Base-by-base conservation (phyloP, 2,888 invertebrate species). In the Pseudanteris insignis region DNA sequence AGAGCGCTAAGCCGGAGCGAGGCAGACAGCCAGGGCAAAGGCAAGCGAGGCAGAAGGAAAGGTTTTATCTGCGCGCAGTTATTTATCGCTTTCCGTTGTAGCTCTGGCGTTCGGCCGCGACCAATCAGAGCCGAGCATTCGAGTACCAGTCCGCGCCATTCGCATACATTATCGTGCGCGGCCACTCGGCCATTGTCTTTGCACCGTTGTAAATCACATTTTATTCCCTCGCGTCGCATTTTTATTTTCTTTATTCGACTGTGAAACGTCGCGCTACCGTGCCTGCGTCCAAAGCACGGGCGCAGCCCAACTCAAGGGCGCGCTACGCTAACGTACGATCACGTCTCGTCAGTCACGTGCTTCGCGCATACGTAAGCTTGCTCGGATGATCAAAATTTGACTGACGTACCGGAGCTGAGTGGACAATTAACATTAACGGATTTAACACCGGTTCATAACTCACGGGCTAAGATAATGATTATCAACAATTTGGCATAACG, bases 181-280 rank as follows among this genome's bases (percentile, higher is more conserved):
- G 76, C 78, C 78, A 78, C n/a, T n/a, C n/a, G n/a, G n/a, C n/a
- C n/a, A n/a, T 78, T 78, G 78, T 78, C 78, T 78, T 78, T 78
- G 72, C 73, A 75, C 71, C 72, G 77, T 78, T 78, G 77, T 78
- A 78, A 78, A 78, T 78, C 78, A 78, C 78, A 78, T 78, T 78
- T 78, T 78, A 78, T 78, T 78, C 77, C 77, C 77, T 76, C 73
- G 77, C 77, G n/a, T 76, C 78, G 75, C 76, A 70, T 75, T 78
- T 75, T 77, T 75, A 74, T 78, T 78, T 76, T 78, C 75, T 77
- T 78, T 78, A 78, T 78, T 77, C 76, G 74, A 70, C 75, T 73
- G 73, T 76, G 75, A 76, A 77, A 77, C 76, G 77, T 76, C 77
- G 77, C 76, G 77, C 77, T 77, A 77, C 76, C 74, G 77, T 77